phyloP scores from a whole-genome alignment of 1,140 invertebrate genomes.

The Anagrus nilaparvatae region DNA sequence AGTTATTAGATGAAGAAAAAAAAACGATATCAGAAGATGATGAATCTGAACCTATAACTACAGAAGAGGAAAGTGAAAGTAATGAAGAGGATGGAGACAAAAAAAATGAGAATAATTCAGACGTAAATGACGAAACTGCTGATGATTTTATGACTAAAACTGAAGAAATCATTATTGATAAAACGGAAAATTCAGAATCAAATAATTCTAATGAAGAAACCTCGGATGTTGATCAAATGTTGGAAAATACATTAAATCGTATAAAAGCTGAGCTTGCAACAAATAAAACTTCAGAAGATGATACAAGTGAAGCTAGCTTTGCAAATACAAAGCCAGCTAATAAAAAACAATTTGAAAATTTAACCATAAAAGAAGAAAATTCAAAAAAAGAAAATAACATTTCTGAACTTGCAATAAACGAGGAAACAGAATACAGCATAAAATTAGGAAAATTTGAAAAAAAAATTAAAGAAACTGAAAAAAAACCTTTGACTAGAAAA shows the following conservation, averaged over 20 bases:
- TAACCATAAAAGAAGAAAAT: no score
- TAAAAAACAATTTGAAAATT: no score
- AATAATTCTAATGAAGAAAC: conserved; percentile 21
- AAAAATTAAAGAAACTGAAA: conserved; percentile 6
- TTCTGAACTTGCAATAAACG: no score
- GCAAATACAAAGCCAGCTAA: no score
- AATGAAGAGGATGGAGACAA: no score
- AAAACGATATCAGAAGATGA: no score
- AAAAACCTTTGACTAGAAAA: conserved; percentile 11
- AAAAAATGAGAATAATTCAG: no score
- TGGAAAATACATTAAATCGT: conserved; percentile 34
- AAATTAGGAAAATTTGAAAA: not conserved
- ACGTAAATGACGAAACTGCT: not conserved
- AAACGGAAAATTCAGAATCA: conserved; percentile 7
- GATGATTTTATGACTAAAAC: not conserved
- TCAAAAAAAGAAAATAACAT: no score
- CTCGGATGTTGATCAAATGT: conserved; percentile 29
- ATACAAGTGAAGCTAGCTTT: conserved; percentile 1
- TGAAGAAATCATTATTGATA: conserved; percentile 12
- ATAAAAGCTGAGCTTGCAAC: conserved; percentile 36
- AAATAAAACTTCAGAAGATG: conserved; percentile 14
- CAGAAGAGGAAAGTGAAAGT: no score
- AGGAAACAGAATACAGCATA: no score
- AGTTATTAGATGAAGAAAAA: no score
- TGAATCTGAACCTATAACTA: no score